Evolutionary conservation across 2,888 invertebrate genomes (phyloP).

Genomic region (Epirrhoe alternata): DNA sequence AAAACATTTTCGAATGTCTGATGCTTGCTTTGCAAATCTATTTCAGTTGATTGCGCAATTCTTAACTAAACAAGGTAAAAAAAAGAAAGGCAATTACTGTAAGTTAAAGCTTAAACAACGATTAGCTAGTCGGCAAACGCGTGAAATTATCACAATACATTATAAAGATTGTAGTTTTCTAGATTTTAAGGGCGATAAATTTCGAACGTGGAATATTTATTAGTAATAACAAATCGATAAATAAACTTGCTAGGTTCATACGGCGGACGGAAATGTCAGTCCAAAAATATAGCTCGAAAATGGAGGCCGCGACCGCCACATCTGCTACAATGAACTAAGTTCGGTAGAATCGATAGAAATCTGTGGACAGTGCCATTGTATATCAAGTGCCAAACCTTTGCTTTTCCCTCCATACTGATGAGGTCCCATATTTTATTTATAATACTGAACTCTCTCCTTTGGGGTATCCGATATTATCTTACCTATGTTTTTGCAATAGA

Average conservation of each 20-base stretch:
- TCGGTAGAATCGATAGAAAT: constrained; percentile 40
- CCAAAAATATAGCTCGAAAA: constrained; percentile 35
- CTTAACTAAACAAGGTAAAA: no score
- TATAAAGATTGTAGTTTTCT: no score
- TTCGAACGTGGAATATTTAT: not conserved
- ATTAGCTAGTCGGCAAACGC: no score
- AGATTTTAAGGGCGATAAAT: not conserved
- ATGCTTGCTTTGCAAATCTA: not conserved
- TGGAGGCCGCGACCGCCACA: constrained; percentile 28
- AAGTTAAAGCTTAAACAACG: no score
- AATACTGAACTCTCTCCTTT: constrained; percentile 35
- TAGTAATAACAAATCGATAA: constrained; percentile 6
- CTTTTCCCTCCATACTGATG: constrained; percentile 45
- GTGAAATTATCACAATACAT: no score
- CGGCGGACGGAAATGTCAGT: constrained; percentile 38
- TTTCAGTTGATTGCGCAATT: no score
- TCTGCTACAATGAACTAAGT: constrained; percentile 41
- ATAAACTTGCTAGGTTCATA: constrained; percentile 28
- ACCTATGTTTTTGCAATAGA: constrained; percentile 33
- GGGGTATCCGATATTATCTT: constrained; percentile 29
- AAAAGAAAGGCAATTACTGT: no score
- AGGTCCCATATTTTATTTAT: constrained; percentile 43
- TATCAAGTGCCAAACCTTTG: constrained; percentile 44
- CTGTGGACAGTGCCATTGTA: constrained; percentile 43
- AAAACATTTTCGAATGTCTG: not conserved